A percentile compares a stretch with the other conserved stretches of the same genome.
Evolutionary conservation across 2,797 vertebrate genomes (phyloP).

Genomic region (Sandelia bainsii): DNA sequence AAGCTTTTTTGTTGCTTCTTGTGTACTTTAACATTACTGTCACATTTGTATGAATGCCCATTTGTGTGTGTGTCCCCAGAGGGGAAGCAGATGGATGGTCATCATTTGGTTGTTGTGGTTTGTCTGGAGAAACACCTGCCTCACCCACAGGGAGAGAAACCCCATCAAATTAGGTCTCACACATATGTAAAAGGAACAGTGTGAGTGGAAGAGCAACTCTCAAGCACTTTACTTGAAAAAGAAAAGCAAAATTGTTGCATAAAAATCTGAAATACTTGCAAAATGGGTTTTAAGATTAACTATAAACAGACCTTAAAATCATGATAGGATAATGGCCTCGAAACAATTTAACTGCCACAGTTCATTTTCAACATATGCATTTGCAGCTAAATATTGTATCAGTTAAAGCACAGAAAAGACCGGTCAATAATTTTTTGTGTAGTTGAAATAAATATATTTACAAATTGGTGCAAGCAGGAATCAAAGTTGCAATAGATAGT

Average conservation of each 20-base stretch:
- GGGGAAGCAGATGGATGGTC: constrained; percentile 89
- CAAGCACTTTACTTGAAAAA: not conserved
- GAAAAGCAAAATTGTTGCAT: not conserved
- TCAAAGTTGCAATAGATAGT: constrained; percentile 68
- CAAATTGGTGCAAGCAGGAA: constrained; percentile 74
- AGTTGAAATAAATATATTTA: constrained; percentile 23
- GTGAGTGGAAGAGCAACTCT: not conserved
- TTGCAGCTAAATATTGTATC: not conserved
- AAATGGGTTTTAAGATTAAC: not conserved
- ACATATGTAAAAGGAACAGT: not conserved
- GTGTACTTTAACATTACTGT: not conserved
- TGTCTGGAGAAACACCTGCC: constrained; percentile 91
- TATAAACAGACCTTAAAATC: not conserved
- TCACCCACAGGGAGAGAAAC: constrained; percentile 81
- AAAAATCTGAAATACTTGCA: not conserved
- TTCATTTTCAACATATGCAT: constrained; percentile 1
- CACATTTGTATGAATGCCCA: constrained; percentile 15
- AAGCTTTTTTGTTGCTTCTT: not conserved
- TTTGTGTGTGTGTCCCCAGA: constrained; percentile 78
- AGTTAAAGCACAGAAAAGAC: constrained; percentile 3
- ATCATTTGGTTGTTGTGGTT: constrained; percentile 79
- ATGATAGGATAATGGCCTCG: not conserved
- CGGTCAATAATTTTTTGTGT: not conserved
- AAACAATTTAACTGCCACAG: not conserved
- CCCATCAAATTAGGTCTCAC: not conserved